Conservation (phyloP, 2,113 vertebrate species). For the Callithrix jacchus region DNA sequence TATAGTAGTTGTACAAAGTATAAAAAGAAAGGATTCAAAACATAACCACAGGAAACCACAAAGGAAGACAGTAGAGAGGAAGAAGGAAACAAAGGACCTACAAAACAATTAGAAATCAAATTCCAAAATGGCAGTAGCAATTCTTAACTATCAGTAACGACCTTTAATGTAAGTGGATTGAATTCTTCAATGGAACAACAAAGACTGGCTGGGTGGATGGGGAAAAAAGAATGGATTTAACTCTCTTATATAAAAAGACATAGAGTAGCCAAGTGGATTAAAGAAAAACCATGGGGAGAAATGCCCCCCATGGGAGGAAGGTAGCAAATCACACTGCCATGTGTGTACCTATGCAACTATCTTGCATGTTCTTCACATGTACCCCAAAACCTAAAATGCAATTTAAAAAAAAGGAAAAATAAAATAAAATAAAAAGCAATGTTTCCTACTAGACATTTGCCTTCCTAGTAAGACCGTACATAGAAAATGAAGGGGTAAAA, state of each 20-base stretch:
- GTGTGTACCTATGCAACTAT: too few species aligned
- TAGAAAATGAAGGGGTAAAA: background rate
- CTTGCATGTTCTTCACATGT: too few species aligned
- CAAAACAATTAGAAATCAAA: background rate
- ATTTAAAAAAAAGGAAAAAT: too few species aligned
- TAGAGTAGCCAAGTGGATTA: background rate
- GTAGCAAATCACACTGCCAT: too few species aligned
- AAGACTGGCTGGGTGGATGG: background rate
- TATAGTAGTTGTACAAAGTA: background rate
- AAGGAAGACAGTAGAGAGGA: background rate
- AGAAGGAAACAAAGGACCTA: background rate
- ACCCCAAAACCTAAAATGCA: too few species aligned
- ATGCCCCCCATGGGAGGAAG: too few species aligned
- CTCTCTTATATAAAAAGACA: background rate
- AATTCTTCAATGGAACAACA: background rate
- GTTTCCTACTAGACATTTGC: background rate
- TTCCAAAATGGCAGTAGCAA: background rate
- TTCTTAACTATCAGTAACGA: background rate
- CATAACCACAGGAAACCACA: background rate
- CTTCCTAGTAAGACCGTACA: background rate
- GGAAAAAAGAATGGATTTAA: background rate
- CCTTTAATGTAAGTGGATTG: background rate
- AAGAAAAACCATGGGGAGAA: background rate
- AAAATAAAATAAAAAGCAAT: background rate
- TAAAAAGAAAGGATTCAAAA: background rate